Conservation (phyloP, 2,113 vertebrate species). For the Lonchura striata region DNA sequence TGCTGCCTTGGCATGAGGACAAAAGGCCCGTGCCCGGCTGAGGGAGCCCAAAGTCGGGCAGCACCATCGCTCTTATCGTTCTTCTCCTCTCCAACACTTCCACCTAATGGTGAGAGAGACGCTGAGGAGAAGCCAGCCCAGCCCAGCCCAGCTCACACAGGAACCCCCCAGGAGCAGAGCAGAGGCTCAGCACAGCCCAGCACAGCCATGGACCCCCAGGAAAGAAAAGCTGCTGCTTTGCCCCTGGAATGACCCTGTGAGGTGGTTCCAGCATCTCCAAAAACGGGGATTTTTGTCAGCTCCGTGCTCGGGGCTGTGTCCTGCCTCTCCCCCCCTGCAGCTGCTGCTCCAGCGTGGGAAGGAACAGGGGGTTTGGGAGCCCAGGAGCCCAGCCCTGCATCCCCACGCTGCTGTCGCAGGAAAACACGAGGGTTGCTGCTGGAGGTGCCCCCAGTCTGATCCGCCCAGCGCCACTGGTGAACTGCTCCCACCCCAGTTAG, state of each 20-base stretch:
- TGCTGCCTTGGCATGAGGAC: background rate
- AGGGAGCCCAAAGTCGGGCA: fast-evolving
- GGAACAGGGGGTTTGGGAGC: background rate
- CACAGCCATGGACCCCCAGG: fast-evolving
- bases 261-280: too few relatives aligned
- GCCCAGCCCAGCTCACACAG: background rate
- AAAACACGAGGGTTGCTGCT: background rate
- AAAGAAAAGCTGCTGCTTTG: background rate
- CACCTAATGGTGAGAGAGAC: conserved; percentile 20
- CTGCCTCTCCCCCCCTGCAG: background rate
- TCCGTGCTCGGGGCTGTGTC: fast-evolving
- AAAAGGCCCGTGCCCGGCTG: background rate
- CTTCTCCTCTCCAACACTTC: conserved; percentile 54
- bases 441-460: background rate
- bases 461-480: background rate
- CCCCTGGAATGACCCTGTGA: fast-evolving
- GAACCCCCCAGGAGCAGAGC: background rate
- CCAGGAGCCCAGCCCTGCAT: background rate
- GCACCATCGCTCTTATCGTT: background rate
- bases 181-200: background rate
- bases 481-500: background rate
- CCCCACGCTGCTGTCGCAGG: background rate
- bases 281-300: fast-evolving
- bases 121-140: background rate
- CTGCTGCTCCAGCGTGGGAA: background rate